These are phyloP conservation scores for Latrodectus geometricus DNA, from an alignment of 1,140 invertebrate genomes.

Conservation along the genomic window DNA sequence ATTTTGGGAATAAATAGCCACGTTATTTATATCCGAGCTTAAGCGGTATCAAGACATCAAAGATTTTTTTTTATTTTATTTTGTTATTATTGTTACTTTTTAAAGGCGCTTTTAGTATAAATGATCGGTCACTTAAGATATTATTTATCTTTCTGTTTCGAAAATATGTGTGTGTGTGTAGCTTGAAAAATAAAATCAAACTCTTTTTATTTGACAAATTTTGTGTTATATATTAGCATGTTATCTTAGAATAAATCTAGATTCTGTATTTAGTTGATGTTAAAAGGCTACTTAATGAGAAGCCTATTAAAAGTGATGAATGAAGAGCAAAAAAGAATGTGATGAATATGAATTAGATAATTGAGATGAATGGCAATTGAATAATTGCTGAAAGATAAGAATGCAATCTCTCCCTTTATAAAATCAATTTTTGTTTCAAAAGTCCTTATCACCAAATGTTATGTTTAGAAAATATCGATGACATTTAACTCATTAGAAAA, in stretches of 20 bases:
- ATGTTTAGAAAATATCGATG: too few species aligned
- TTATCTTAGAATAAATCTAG: background rate
- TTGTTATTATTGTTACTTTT: conserved; percentile 1
- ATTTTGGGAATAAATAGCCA: conserved; percentile 49
- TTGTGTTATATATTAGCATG: background rate
- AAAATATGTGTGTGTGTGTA: conserved; percentile 6
- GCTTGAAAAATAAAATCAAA: conserved; percentile 28
- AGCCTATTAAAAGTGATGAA: background rate
- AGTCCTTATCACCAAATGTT: too few species aligned
- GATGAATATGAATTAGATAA: too few species aligned
- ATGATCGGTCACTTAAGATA: conserved; percentile 49
- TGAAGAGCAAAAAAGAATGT: background rate
- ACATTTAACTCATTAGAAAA: too few species aligned
- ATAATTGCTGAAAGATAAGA: too few species aligned
- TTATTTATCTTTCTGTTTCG: conserved; percentile 4
- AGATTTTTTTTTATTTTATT: conserved; percentile 16
- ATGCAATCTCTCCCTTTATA: too few species aligned
- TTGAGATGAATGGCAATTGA: too few species aligned
- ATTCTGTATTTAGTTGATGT: background rate
- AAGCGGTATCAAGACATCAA: conserved; percentile 57
- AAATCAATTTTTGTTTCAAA: too few species aligned
- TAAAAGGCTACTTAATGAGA: background rate
- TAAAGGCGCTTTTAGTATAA: conserved; percentile 2
- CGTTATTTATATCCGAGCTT: conserved; percentile 57
- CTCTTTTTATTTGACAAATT: background rate